Base-by-base conservation (phyloP, 2,797 vertebrate genomes). In the Phalloptychus januarius region DNA sequence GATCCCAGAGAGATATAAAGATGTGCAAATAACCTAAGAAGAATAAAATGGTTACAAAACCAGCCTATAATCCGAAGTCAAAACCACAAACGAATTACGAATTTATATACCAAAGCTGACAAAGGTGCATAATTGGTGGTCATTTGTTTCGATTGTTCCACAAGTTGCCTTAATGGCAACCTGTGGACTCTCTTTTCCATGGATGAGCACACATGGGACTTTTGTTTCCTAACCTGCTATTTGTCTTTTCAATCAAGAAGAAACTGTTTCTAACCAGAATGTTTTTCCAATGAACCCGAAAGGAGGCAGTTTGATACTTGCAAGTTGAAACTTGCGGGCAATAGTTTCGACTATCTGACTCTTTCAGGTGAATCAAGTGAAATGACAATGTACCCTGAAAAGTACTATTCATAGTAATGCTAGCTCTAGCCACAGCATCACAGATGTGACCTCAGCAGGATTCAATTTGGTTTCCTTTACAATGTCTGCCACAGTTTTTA, bases 371-470 rank as follows among this genome's bases (percentile, higher is more conserved):
- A 69, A 78, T 54, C n/a, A 38, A 25, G 80, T 13, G 52, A 69
- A 48, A 54, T 75, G 48, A 79, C 77, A 73, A 73, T 38, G 25
- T 28, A 40, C 48, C 73, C 82, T 79, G 65, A 80, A 31, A 72
- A n/a, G 18, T 38, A 46, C 42, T 40, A 38, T 83, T 89, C 83
- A 80, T 75, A 74, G 75, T 86, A 90, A 92, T 87, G 79, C 56
- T 80, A 82, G 85, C 84, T 85, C 58, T 72, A 78, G 78, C 78
- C 67, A 77, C 70, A 40, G 65, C 81, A 84, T 90, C 79, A 91
- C 85, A 90, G 79, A 86, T 71, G 74, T 78, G 83, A 85, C 71
- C 85, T 88, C 84, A 90, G 76, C 88, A 90, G 89, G 91, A 91
- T 87, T 89, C 83, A 83, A 85, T 93, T 92, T 92, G 80, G 87